Conservation (phyloP, 1,140 invertebrate species). For the Spodoptera frugiperda region DNA sequence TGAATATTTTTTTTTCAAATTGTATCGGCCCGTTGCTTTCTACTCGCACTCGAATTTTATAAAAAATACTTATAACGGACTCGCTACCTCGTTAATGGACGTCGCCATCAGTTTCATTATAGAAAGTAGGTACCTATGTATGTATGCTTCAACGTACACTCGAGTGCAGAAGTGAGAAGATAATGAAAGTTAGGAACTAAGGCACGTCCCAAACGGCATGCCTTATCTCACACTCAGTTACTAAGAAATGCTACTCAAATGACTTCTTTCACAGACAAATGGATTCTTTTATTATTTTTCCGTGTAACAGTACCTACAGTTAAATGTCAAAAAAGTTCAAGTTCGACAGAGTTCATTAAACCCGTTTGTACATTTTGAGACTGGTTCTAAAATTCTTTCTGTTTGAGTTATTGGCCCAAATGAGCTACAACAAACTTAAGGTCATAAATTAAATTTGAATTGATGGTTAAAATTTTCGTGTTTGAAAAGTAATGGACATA, state of each 20-base stretch:
- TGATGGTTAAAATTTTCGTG: too few relatives aligned
- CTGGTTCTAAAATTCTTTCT: not conserved
- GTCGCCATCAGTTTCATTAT: conserved; percentile 44
- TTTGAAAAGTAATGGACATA: too few relatives aligned
- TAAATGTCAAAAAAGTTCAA: conserved; percentile 25
- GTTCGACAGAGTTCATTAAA: conserved; percentile 2
- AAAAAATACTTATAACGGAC: conserved; percentile 40
- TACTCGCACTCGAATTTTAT: conserved; percentile 13
- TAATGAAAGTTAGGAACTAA: not conserved
- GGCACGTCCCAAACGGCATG: not conserved
- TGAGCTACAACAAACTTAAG: too few relatives aligned
- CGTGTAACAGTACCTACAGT: not conserved
- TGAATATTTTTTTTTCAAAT: not conserved
- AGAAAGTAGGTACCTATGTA: conserved; percentile 6
- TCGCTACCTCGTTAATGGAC: conserved; percentile 26
- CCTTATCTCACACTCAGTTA: not conserved
- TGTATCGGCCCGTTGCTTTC: conserved; percentile 13
- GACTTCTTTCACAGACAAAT: not conserved
- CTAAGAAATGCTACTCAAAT: not conserved
- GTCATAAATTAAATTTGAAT: too few relatives aligned
- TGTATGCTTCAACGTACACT: conserved; percentile 3
- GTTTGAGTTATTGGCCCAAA: too few relatives aligned
- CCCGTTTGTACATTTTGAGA: not conserved
- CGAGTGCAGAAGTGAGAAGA: conserved; percentile 7
- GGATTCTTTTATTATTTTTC: not conserved